phyloP scores from a whole-genome alignment of 2,797 vertebrate species.

The Podargus strigoides region DNA sequence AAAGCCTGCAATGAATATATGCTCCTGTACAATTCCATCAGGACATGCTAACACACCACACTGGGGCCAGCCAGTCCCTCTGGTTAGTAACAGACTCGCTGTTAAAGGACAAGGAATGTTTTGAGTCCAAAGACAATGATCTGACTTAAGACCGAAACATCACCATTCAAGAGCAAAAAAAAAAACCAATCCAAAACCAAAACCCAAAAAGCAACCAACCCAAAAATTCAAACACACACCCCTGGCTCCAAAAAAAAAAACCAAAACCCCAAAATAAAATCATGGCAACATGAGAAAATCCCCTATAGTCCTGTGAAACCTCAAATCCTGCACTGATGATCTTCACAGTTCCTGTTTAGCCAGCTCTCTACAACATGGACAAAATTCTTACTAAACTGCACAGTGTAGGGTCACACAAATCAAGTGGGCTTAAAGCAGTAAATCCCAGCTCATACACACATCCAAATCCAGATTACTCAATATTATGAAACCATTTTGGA shows the following conservation, averaged over 20 bases:
- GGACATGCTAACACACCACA: neutral
- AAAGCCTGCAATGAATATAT: neutral
- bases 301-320: neutral
- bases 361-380: neutral
- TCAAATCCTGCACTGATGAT: neutral
- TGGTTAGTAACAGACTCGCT: neutral
- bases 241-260: neutral
- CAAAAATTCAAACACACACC: neutral
- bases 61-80: neutral
- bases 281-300: neutral
- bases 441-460: neutral
- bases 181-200: neutral
- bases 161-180: neutral
- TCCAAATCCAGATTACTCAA: neutral
- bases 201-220: neutral
- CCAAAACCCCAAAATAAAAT: neutral
- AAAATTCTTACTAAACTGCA: neutral
- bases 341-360: neutral
- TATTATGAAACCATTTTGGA: neutral
- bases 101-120: neutral
- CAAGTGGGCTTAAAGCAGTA: neutral
- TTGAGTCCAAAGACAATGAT: neutral
- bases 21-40: neutral
- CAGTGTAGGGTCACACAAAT: neutral
- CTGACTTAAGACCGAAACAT: neutral